phyloP scores from a whole-genome alignment of 2,888 invertebrate genomes.

The Xestia sexstrigata region DNA sequence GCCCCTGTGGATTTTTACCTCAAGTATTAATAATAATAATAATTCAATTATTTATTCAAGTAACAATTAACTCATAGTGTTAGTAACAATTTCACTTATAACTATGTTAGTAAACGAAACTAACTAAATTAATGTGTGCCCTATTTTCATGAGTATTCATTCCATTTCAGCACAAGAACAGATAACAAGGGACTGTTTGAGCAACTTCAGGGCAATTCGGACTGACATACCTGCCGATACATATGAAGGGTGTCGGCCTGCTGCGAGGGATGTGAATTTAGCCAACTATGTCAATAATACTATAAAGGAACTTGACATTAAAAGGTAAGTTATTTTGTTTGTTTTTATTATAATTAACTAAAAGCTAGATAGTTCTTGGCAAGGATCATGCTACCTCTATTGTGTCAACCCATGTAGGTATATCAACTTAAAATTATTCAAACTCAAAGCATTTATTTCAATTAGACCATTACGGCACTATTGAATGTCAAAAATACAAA shows the following conservation, averaged over 20 bases:
- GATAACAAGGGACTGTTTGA: conserved; percentile 96
- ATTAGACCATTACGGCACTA: no score
- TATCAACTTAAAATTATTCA: no score
- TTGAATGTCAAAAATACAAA: no score
- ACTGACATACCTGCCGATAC: conserved; percentile 97
- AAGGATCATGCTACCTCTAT: neutral
- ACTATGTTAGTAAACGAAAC: no score
- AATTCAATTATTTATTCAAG: no score
- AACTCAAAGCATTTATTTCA: no score
- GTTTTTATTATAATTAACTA: neutral
- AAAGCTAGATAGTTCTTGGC: neutral
- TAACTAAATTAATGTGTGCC: neutral
- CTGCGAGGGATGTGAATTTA: conserved; percentile 94
- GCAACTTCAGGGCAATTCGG: conserved; percentile 93
- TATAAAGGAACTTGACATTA: conserved; percentile 96
- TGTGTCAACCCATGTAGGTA: neutral
- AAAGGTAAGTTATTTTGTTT: conserved; percentile 88
- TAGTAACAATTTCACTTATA: no score
- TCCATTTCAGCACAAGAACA: conserved; percentile 92
- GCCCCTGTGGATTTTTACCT: neutral
- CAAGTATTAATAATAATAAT: no score
- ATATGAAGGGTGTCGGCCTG: conserved; percentile 97
- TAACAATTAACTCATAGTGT: no score
- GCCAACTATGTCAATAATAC: conserved; percentile 97
- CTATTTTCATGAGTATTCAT: neutral